Evolutionary conservation across 2,888 invertebrate genomes (phyloP).

Genomic region (Sturmia bella): DNA sequence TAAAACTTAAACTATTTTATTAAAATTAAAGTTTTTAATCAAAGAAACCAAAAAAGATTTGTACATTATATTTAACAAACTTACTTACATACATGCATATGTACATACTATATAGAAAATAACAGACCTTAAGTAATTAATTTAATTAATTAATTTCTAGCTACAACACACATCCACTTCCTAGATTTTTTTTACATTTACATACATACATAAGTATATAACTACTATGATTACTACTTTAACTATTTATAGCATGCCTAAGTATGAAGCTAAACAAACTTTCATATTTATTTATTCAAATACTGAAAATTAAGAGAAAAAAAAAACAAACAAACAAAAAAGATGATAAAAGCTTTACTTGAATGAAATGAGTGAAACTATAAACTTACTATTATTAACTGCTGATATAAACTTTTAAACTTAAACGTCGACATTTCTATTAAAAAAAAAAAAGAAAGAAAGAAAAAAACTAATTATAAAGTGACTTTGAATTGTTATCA

Average conservation of each 20-base stretch:
- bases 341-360: conserved; percentile 63
- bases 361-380: conserved; percentile 67
- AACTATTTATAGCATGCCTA: conserved; percentile 54
- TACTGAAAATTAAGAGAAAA: conserved; percentile 32
- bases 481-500: conserved; percentile 42
- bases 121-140: conserved; percentile 12
- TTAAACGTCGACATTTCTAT: conserved; percentile 40
- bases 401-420: conserved; percentile 43
- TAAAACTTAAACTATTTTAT: conserved; percentile 46
- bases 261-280: conserved; percentile 19
- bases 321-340: conserved; percentile 28
- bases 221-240: conserved; percentile 13
- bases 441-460: neutral
- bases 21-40: conserved; percentile 18
- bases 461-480: conserved; percentile 40
- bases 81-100: conserved; percentile 3
- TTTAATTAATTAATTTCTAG: conserved; percentile 51
- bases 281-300: conserved; percentile 58
- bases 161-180: conserved; percentile 53
- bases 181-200: conserved; percentile 49
- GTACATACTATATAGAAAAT: neutral
- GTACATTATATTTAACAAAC: conserved; percentile 42
- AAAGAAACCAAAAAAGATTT: conserved; percentile 11
- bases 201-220: conserved; percentile 3
- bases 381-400: conserved; percentile 55